A percentile compares a stretch with the other conserved stretches of the same genome.
These are phyloP conservation scores for Diacarnus erythraeanus DNA, from an alignment of 37 sponge, comb jelly and placozoan genomes.

Conservation along the genomic window DNA sequence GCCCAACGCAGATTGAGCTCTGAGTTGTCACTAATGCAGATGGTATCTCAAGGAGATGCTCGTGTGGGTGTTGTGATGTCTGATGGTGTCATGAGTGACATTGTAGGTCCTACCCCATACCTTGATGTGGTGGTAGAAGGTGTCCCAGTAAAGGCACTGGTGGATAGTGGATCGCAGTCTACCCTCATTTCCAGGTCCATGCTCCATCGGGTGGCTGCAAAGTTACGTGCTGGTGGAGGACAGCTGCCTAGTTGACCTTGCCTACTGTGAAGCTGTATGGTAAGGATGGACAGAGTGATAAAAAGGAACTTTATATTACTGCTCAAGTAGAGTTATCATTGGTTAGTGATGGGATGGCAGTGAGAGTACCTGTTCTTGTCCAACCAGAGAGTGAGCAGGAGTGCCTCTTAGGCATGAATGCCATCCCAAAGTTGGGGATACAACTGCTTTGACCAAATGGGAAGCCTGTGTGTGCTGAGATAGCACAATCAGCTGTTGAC, in stretches of 20 bases:
- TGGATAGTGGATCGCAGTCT: not conserved
- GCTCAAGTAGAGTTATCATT: not conserved
- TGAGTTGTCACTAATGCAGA: not conserved
- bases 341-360: not conserved
- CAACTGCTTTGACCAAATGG: not conserved
- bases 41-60: not conserved
- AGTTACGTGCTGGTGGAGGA: not conserved
- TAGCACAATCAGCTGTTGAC: not conserved
- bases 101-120: not conserved
- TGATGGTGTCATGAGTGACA: not conserved
- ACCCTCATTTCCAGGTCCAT: not conserved
- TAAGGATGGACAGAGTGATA: not conserved
- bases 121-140: not conserved
- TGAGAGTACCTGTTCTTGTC: not conserved
- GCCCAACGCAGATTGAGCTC: not conserved
- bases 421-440: not conserved
- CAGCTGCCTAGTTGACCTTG: not conserved
- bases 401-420: constrained; percentile 1
- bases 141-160: not conserved
- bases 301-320: not conserved
- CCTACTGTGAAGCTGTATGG: not conserved
- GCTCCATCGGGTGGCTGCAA: not conserved
- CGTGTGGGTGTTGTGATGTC: not conserved
- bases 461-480: not conserved
- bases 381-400: not conserved